These are phyloP conservation scores for Zygothrica quintamaculata DNA, from an alignment of 2,888 invertebrate species.

Conservation along the genomic window DNA sequence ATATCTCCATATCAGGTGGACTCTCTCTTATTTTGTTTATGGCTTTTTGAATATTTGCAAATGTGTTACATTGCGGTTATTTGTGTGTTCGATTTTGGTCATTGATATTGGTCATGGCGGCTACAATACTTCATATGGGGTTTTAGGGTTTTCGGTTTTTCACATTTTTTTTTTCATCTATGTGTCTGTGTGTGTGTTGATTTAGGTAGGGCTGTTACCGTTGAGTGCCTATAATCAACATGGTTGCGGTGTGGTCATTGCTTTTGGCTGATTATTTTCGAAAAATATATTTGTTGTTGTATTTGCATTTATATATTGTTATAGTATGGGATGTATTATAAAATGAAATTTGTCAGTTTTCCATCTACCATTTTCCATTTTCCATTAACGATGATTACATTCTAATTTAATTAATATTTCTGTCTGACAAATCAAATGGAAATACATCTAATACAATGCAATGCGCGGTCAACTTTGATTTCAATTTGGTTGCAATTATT, in stretches of 20 bases:
- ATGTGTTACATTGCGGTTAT: constrained; percentile 79
- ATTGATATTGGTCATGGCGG: constrained; percentile 71
- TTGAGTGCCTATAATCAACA: constrained; percentile 73
- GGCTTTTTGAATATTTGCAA: constrained; percentile 67
- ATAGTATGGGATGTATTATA: constrained; percentile 10
- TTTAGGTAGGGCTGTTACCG: too few relatives aligned
- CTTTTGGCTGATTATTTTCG: constrained; percentile 73
- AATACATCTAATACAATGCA: too few relatives aligned
- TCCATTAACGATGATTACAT: constrained; percentile 57
- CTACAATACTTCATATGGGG: constrained; percentile 30
- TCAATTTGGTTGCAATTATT: too few relatives aligned
- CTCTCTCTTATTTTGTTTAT: constrained; percentile 59
- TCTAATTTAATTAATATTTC: constrained; percentile 57
- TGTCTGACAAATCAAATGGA: constrained; percentile 1
- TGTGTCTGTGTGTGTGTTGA: too few relatives aligned
- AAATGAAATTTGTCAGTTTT: constrained; percentile 37
- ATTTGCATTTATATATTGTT: background rate
- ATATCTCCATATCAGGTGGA: background rate
- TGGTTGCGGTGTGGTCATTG: constrained; percentile 64
- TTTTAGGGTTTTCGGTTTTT: background rate
- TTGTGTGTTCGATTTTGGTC: constrained; percentile 75
- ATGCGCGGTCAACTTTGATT: too few relatives aligned
- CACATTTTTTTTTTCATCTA: too few relatives aligned
- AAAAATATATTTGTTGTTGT: constrained; percentile 37
- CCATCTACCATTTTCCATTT: too few relatives aligned